Conservation (phyloP, 1,140 invertebrate species). For the Frieseomelitta varia region DNA sequence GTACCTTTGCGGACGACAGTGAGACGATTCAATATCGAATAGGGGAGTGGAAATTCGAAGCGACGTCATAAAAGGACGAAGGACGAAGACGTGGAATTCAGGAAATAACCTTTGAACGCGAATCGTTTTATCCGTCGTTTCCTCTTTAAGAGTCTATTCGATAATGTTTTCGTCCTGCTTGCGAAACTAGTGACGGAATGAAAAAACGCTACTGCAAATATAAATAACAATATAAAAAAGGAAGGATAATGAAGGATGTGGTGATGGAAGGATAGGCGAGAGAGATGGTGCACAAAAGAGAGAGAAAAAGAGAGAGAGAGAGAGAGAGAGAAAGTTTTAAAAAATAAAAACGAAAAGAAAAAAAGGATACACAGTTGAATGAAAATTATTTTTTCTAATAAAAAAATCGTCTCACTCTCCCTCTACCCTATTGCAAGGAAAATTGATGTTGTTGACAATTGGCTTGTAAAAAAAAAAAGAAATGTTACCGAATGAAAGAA, state of each 20-base stretch:
- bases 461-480: constrained; percentile 69
- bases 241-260: neutral
- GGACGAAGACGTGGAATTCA: neutral
- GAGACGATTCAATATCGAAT: neutral
- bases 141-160: constrained; percentile 1
- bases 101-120: neutral
- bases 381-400: constrained; percentile 80
- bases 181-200: constrained; percentile 8
- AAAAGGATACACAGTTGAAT: constrained; percentile 19
- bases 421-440: constrained; percentile 75
- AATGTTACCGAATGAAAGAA: constrained; percentile 64
- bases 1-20: neutral
- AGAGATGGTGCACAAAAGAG: constrained; percentile 19
- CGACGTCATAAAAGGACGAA: neutral
- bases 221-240: neutral
- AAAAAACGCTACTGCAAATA: neutral
- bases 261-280: neutral
- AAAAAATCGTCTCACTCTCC: constrained; percentile 69
- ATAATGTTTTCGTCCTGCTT: neutral
- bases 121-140: neutral
- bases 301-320: neutral
- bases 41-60: neutral
- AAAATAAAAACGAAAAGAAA: constrained; percentile 9
- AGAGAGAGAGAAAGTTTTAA: constrained; percentile 24
- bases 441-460: constrained; percentile 78